A percentile compares a stretch with the other conserved stretches of the same genome.
These are phyloP conservation scores for Cyclura pinguis DNA, from an alignment of 2,797 vertebrate species.

Conservation along the genomic window DNA sequence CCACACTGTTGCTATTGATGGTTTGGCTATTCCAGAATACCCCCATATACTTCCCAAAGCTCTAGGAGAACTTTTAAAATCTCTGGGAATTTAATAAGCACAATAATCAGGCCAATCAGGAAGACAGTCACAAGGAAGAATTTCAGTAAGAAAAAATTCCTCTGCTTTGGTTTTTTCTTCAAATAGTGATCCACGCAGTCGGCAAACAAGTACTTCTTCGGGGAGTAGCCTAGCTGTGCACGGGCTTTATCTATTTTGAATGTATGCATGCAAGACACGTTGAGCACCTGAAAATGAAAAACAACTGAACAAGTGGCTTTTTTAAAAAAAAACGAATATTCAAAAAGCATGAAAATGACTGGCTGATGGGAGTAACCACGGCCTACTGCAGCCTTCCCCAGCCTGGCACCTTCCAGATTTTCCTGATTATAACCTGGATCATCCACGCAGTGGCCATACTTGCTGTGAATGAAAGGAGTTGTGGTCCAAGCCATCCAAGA, in stretches of 20 bases:
- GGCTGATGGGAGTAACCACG: background rate
- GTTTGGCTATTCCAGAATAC: background rate
- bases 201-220: constrained; percentile 84
- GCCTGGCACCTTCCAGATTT: background rate
- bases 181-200: constrained; percentile 89
- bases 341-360: background rate
- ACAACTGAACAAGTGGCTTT: background rate
- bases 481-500: background rate
- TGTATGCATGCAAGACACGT: constrained; percentile 90
- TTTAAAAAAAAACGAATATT: background rate
- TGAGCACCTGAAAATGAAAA: constrained; percentile 83
- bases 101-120: constrained; percentile 51
- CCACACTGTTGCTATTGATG: fast-evolving
- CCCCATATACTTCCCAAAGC: background rate
- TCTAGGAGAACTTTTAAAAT: constrained; percentile 52
- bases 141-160: constrained; percentile 52
- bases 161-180: constrained; percentile 56
- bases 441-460: background rate
- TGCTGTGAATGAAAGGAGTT: background rate
- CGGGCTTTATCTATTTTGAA: constrained; percentile 94
- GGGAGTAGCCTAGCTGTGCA: constrained; percentile 88
- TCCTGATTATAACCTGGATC: background rate
- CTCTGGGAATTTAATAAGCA: constrained; percentile 36
- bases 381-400: too few species aligned
- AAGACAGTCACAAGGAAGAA: constrained; percentile 49